phyloP scores from a whole-genome alignment of 2,797 vertebrate species.

The Triplophysa bombifrons region DNA sequence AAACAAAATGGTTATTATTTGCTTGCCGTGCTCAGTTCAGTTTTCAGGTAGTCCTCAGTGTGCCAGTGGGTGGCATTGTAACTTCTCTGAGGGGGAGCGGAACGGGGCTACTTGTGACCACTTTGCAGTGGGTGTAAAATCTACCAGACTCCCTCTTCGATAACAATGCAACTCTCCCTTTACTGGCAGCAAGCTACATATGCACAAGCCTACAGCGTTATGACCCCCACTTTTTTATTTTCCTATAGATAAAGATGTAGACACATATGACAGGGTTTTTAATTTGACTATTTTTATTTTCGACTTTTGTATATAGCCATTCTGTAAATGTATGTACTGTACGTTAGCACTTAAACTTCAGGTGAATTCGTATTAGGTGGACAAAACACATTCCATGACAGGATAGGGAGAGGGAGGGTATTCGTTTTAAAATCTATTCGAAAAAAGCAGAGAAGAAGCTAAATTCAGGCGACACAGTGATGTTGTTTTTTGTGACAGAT shows the following conservation, averaged over 20 bases:
- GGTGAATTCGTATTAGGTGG: conserved; percentile 56
- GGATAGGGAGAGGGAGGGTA: conserved; percentile 19
- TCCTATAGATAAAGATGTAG: conserved; percentile 64
- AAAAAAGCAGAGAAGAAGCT: conserved; percentile 28
- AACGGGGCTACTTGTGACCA: conserved; percentile 3
- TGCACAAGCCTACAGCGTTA: conserved; percentile 71
- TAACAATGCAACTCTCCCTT: conserved; percentile 33
- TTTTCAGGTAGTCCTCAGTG: conserved; percentile 3
- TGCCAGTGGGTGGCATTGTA: conserved; percentile 28
- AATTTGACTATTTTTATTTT: conserved; percentile 42
- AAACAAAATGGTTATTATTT: conserved; percentile 63
- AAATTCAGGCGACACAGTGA: conserved; percentile 28
- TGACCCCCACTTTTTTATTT: conserved; percentile 68
- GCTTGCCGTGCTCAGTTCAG: conserved; percentile 64
- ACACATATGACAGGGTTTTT: conserved; percentile 63
- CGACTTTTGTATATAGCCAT: conserved; percentile 76
- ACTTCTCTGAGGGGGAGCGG: conserved; percentile 35
- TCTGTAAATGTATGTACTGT: conserved; percentile 72
- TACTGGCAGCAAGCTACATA: conserved; percentile 47
- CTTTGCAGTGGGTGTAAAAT: conserved; percentile 4
- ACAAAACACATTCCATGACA: conserved; percentile 55
- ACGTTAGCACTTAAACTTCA: conserved; percentile 69
- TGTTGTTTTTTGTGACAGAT: conserved; percentile 53
- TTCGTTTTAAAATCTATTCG: conserved; percentile 11
- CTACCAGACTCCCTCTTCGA: conserved; percentile 5